Base-by-base conservation (phyloP, 2,113 vertebrate genomes). In the Lophius piscatorius region DNA sequence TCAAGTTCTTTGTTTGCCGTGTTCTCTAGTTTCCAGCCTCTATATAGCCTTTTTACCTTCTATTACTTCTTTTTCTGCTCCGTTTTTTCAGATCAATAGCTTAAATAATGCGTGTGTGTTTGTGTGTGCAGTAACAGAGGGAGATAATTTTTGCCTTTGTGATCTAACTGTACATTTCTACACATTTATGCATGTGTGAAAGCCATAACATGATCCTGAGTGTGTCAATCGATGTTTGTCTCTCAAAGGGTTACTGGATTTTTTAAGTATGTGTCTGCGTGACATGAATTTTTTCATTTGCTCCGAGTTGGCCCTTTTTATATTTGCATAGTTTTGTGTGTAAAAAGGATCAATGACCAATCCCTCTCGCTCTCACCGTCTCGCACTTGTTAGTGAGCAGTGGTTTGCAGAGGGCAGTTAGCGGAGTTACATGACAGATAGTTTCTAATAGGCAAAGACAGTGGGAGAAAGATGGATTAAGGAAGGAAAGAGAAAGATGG, bases 41-140 rank as follows among this genome's bases (percentile, higher is more conserved):
- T n/a, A 46, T 24, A 55, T 34, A 58, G 63, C 41, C 42, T 52
- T 42, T 65, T 69, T 48, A 55, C 52, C 44, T 58, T 51, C 29
- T 4, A 1, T n/a, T n/a, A n/a, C n/a, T n/a, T n/a, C 68, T 22
- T 52, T 62, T 74, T 82, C 57, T 70, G 59, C 75, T 67, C 47
- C 61, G 73, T 50, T 47, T 65, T 24, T 20, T 76, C 31, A 47
- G 38, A 67, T 75, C 56, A 55, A 59, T 76, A 39, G 71, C 42
- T 42, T 20, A 46, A 35, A 11, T 29, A 34, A 35, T 35, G 28
- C 35, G 16, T 59, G 28, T 51, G 49, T 21, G 24, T 69, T 6
- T 47, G 13, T 26, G 5, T n/a, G n/a, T n/a, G n/a, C n/a, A n/a
- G n/a, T n/a, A n/a, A 12, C 8, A 8, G 24, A 16, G 6, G 45